Base-by-base conservation (phyloP, 2,113 vertebrate species). In the Podocnemis expansa region DNA sequence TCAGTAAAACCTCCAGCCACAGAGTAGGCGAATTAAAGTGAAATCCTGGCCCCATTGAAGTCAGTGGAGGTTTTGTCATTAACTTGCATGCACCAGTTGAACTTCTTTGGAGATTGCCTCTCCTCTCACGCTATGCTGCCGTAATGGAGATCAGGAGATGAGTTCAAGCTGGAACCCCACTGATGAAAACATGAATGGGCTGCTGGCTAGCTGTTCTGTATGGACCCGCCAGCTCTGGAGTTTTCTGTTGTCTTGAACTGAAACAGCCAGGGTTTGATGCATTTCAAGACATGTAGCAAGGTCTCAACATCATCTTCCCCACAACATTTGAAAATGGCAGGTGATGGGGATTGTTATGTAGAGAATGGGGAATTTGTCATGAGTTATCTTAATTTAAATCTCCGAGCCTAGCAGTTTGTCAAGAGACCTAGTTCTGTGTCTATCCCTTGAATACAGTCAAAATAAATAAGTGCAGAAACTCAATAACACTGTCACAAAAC, bases 91-190 rank as follows among this genome's bases (percentile, higher is more conserved):
- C 38, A 3, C 83, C 43, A 80, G 80, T 78, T 73, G 91, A n/a
- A 6, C 8, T n/a, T 67, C 63, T 34, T 67, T 38, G 17, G 13
- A n/a, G 34, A 38, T 16, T 49, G 19, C 6, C 60, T 51, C 5
- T 0, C n/a, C 8, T 63, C 2, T 24, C 9, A 78, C n/a, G 84
- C 1, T 6, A 55, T 47, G 45, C 24, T 21, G 58, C 67, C 70
- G 76, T 70, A 73, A 84, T 76, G 13, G 80, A 47, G 54, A 5
- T 56, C 0, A 82, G 70, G 31, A 22, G 73, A 16, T 34, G 1
- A 0, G 0, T 6, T 43, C 0, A 0, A 63, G 51, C 45, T 47
- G 2, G 67, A 81, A 78, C 84, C 55, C 14, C 22, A 0, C 7
- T 14, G 91, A 2, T 45, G 24, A 11, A 88, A 16, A 54, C n/a